Percentiles rank a stretch among this genome's conserved stretches.
Evolutionary conservation across 2,888 invertebrate genomes (phyloP).

Genomic region (Sepiola atlantica): DNA sequence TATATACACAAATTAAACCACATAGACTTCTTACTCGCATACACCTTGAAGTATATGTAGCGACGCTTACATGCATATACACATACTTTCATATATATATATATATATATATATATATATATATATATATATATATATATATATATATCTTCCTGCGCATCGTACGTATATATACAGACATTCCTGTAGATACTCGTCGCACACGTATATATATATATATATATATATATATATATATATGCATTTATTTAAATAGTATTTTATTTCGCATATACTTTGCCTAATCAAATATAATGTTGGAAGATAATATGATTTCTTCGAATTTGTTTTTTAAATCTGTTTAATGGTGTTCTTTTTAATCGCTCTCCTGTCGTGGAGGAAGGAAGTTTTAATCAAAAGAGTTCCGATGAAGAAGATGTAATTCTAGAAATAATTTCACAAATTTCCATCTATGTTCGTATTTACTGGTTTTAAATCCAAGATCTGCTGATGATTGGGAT

Average conservation of each 20-base stretch:
- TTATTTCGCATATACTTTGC: background rate
- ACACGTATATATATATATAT: background rate
- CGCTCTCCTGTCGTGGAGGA: background rate
- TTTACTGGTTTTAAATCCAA: too few species aligned
- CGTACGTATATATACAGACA: background rate
- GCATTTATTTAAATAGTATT: background rate
- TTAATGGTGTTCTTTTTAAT: background rate
- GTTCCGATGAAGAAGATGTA: background rate
- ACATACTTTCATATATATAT: background rate
- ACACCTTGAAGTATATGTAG: background rate
- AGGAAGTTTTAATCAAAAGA: background rate
- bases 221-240: constrained; percentile 32
- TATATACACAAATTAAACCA: background rate
- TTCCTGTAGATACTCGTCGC: too few species aligned
- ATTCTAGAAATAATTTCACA: too few species aligned
- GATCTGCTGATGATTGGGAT: too few species aligned
- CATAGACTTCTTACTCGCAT: background rate
- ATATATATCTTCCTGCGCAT: too few species aligned
- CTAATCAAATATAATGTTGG: background rate
- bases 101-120: too few species aligned
- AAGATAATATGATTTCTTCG: background rate
- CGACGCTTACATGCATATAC: background rate
- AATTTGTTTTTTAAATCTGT: background rate
- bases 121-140: too few species aligned
- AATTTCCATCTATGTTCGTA: too few species aligned